Evolutionary conservation across 2,113 vertebrate genomes (phyloP).

Genomic region (Lepus timidus): DNA sequence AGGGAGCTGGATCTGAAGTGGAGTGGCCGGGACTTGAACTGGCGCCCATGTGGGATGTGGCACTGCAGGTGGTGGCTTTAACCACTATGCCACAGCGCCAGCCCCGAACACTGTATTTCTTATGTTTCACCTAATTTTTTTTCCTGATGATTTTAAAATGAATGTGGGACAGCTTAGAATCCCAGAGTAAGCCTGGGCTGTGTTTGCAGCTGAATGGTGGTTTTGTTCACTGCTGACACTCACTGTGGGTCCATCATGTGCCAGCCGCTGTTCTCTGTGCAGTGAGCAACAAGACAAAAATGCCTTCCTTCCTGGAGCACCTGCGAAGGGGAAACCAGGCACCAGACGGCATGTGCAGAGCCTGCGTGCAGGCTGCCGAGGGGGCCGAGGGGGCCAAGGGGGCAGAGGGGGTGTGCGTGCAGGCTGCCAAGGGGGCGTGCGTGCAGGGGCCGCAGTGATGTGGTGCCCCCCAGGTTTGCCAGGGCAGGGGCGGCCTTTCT

Average conservation of each 20-base stretch:
- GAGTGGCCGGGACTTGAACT: no score
- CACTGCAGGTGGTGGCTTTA: no score
- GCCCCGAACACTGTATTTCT: not conserved
- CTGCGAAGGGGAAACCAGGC: fast-evolving
- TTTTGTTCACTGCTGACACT: not conserved
- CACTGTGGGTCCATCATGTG: not conserved
- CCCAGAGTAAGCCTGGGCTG: not conserved
- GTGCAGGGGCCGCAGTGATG: not conserved
- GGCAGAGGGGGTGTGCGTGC: not conserved
- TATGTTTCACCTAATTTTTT: not conserved
- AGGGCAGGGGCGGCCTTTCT: not conserved
- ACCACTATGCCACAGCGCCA: no score
- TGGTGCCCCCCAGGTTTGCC: no score
- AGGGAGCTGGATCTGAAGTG: no score
- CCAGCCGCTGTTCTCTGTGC: not conserved
- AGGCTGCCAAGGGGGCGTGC: not conserved
- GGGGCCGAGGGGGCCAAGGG: no score
- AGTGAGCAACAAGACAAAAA: not conserved
- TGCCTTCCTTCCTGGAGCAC: not conserved
- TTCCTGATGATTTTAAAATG: constrained; percentile 26
- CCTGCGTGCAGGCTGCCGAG: fast-evolving
- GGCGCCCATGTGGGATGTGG: no score
- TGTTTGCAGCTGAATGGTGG: not conserved
- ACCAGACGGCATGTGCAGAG: fast-evolving
- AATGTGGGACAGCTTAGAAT: constrained; percentile 1